Percentiles rank a stretch among this genome's conserved stretches.
Evolutionary conservation across 2,888 invertebrate genomes (phyloP).

Genomic region (Himalopsyche anomala): DNA sequence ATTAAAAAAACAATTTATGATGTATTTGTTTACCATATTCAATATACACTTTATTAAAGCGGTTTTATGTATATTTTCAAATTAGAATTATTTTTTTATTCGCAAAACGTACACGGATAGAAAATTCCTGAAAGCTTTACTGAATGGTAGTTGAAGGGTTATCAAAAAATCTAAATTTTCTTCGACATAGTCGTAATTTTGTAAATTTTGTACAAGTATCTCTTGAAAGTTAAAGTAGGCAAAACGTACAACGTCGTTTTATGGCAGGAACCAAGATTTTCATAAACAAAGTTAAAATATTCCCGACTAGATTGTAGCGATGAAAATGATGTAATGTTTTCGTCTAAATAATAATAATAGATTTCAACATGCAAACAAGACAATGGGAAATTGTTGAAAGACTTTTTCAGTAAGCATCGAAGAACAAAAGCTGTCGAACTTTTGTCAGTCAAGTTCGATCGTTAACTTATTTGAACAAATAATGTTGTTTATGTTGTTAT

Average conservation of each 20-base stretch:
- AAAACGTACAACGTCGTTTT: neutral
- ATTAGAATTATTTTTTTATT: neutral
- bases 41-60: no score
- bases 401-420: neutral
- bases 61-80: no score
- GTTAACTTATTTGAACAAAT: neutral
- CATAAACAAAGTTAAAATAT: conserved; percentile 12
- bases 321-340: neutral
- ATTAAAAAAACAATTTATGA: no score
- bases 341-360: conserved; percentile 11
- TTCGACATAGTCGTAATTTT: neutral
- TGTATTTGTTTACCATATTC: no score
- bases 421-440: neutral
- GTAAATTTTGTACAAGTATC: neutral
- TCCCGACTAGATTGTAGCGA: neutral
- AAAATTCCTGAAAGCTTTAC: no score
- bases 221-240: no score
- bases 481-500: neutral
- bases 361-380: neutral
- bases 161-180: neutral
- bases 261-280: neutral
- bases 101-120: no score
- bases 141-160: neutral
- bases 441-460: neutral
- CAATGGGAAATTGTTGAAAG: neutral